Percentiles rank a stretch among this genome's conserved stretches.
Conservation (phyloP, 1,140 invertebrate species). For the Caenorhabditis remanei region DNA sequence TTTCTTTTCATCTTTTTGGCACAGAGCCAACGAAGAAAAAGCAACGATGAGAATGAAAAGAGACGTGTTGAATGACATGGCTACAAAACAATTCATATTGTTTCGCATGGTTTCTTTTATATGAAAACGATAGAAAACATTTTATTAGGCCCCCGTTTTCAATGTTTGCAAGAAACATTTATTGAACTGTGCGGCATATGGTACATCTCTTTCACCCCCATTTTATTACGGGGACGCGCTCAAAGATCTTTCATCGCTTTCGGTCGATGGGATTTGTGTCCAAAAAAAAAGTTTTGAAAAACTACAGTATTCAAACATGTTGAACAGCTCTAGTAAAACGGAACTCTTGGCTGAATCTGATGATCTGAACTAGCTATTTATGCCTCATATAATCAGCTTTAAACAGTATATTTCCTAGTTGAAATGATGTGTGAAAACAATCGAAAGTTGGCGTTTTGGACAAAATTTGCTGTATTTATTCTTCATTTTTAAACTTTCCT, state of each 20-base stretch:
- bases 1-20: neutral
- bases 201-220: neutral
- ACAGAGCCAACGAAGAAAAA: neutral
- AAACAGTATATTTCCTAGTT: too few species aligned
- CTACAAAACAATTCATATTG: neutral
- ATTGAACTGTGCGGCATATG: neutral
- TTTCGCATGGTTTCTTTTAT: conserved; percentile 19
- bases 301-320: too few species aligned
- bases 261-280: too few species aligned
- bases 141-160: conserved; percentile 18
- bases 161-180: neutral
- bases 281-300: too few species aligned
- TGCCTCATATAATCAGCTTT: too few species aligned
- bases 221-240: neutral
- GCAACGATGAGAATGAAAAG: conserved; percentile 4
- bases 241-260: neutral
- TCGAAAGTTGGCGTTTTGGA: too few species aligned
- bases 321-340: too few species aligned
- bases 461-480: too few species aligned
- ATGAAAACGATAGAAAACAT: neutral
- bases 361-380: too few species aligned
- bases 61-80: conserved; percentile 23
- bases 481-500: too few species aligned
- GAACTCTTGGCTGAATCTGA: too few species aligned
- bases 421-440: too few species aligned